Base-by-base conservation (phyloP, 2,113 vertebrate species). In the Aldabrachelys gigantea region DNA sequence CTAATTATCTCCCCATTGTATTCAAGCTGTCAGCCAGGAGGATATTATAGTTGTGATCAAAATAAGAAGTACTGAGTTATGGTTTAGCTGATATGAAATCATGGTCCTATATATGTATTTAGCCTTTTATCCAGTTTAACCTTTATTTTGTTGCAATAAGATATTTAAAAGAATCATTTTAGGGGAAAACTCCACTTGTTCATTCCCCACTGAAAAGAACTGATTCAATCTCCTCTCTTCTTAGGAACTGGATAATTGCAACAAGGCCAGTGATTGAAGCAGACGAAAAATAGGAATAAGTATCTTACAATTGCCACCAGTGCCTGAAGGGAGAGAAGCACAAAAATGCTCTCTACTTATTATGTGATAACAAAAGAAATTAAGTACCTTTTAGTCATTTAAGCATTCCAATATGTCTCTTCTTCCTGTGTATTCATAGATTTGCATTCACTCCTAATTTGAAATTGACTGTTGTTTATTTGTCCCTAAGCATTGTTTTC, bases 361-460 rank as follows among this genome's bases (percentile, higher is more conserved):
- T 79, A 80, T 91, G 50, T 50, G 29, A 47, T 89, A 95, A 95
- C 89, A 89, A 82, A 95, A 96, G 54, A 85, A 95, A 97, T 92
- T 44, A 95, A 8, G 54, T 89, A 69, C 29, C n/a, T 50, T 94
- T 94, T 94, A 88, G 49, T 92, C 1, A 85, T 93, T 92, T 91
- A 83, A 95, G 90, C 93, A 94, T 84, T 92, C 41, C 47, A 50
- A 4, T 35, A 81, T 84, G 8, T 93, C 94, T 94, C 78, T 49
- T 69, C 81, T 90, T 81, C 41, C 91, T 59, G 6, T n/a, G 49
- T 80, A 21, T 82, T 94, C 38, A 5, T 38, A 69, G 49, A 85
- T 89, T 97, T 96, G 75, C 38, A 84, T 91, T 91, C 95, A 89
- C 84, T 95, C 89, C 53, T 94, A 44, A 93, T 89, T 35, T 1